phyloP scores from a whole-genome alignment of 2,888 invertebrate species.

The Drosophila setosimentum region DNA sequence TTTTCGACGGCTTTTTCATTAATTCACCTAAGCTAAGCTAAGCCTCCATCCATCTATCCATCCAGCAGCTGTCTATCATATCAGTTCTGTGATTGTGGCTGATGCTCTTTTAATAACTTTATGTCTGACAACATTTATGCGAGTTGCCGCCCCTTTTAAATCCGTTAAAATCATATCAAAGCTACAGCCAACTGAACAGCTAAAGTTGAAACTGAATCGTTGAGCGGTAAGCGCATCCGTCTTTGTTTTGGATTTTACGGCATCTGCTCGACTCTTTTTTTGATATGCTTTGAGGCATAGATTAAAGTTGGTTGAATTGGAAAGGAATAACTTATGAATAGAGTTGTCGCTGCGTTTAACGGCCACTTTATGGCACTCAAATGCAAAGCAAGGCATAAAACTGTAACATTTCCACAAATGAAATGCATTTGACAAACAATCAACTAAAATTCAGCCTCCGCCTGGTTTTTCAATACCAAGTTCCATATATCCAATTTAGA shows the following conservation, averaged over 20 bases:
- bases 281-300: constrained; percentile 12
- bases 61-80: constrained; percentile 7
- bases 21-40: constrained; percentile 26
- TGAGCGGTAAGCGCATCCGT: constrained; percentile 37
- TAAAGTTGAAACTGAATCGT: neutral
- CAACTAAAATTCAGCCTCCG: constrained; percentile 17
- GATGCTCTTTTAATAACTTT: constrained; percentile 50
- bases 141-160: constrained; percentile 45
- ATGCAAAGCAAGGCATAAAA: constrained; percentile 45
- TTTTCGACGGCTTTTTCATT: constrained; percentile 53
- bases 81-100: constrained; percentile 29
- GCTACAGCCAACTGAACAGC: neutral
- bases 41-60: constrained; percentile 4
- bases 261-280: constrained; percentile 38
- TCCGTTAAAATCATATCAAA: constrained; percentile 37
- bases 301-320: constrained; percentile 9
- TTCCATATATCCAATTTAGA: neutral
- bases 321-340: constrained; percentile 42
- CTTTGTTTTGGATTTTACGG: constrained; percentile 34
- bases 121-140: constrained; percentile 48
- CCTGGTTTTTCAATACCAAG: neutral
- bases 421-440: constrained; percentile 56
- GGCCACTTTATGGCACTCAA: constrained; percentile 35
- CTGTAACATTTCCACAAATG: constrained; percentile 61
- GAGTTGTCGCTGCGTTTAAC: constrained; percentile 54